Evolutionary conservation across 1,140 invertebrate genomes (phyloP).

Genomic region (Papilio polytes): DNA sequence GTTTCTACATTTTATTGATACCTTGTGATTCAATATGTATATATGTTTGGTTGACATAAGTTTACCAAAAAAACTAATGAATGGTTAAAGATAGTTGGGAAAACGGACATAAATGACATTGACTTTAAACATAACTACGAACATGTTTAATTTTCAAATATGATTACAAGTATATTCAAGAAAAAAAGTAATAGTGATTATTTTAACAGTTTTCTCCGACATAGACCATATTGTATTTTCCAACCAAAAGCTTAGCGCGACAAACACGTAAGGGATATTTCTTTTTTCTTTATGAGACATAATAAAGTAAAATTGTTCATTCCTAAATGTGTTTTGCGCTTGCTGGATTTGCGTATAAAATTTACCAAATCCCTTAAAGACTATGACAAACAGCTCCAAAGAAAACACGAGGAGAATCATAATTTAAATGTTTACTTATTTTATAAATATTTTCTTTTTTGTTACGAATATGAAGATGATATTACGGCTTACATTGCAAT

Average conservation of each 20-base stretch:
- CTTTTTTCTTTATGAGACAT: conserved; percentile 15
- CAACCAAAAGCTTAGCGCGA: not conserved
- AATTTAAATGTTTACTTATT: conserved; percentile 12
- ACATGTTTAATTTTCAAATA: no score
- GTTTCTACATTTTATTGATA: no score
- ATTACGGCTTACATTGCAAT: not conserved
- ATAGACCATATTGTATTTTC: not conserved
- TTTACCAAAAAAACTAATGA: no score
- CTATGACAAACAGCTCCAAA: conserved; percentile 24
- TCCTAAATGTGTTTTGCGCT: conserved; percentile 23
- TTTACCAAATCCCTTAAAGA: conserved; percentile 24
- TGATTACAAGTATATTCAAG: no score
- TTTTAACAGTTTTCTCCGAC: not conserved
- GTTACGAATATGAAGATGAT: not conserved
- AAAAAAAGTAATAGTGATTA: no score
- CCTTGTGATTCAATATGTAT: no score
- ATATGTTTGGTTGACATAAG: no score
- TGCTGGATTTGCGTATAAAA: conserved; percentile 24
- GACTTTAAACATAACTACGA: not conserved
- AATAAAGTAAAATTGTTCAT: conserved; percentile 30
- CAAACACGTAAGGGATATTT: not conserved
- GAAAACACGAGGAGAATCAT: conserved; percentile 21
- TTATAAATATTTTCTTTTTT: not conserved
- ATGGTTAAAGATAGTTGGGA: no score
- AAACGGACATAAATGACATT: not conserved